Evolutionary conservation across 1,140 invertebrate species (phyloP), one percentile per base, ranked within the genome.

Genomic region (Maniola jurtina): DNA sequence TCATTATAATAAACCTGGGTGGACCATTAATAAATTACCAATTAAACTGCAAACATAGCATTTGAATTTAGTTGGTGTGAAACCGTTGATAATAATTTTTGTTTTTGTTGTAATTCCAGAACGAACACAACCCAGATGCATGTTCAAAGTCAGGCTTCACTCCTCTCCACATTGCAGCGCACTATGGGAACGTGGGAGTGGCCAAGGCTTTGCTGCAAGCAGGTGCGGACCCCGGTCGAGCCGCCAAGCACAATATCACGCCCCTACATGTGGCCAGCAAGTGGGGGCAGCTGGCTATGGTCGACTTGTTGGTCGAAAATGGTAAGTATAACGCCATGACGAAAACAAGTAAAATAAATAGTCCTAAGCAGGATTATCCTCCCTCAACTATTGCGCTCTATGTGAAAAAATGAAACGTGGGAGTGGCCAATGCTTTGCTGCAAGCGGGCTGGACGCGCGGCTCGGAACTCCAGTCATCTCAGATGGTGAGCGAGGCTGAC

Each of bases 131-230:
- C 91, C 97, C 97, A 1, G 98, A 99, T 88, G 95, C 98, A 52
- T 97, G 97, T 58, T 98, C 97, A 10, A 99, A 99, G 92, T 99
- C 97, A 80, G 98, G 98, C 0, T 99, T 99, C 85, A 99, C 98
- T 1, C 98, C 99, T 0, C 93, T 99, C 15, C 99, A 99, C 91
- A 99, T 99, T 79, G 98, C 98, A 33, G 96, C 98, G 16, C 99
- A 99, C 92, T 99, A 99, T 92, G 99, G 99, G 33, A 99, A 99
- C 90, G 96, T 97, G 77, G 96, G 96, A 84, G 98, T 99, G 68
- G 98, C 97, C 48, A 95, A 93, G 66, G 93, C 99, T 65, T 92
- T 99, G 52, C 94, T 99, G 42, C 95, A 97, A 45, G 95, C 95
- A 83, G 96, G 97, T 33, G 99, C 99, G 33, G 97, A 99, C 92